Base-by-base conservation (phyloP, 1,140 invertebrate genomes). In the Drosophila ogumai region DNA sequence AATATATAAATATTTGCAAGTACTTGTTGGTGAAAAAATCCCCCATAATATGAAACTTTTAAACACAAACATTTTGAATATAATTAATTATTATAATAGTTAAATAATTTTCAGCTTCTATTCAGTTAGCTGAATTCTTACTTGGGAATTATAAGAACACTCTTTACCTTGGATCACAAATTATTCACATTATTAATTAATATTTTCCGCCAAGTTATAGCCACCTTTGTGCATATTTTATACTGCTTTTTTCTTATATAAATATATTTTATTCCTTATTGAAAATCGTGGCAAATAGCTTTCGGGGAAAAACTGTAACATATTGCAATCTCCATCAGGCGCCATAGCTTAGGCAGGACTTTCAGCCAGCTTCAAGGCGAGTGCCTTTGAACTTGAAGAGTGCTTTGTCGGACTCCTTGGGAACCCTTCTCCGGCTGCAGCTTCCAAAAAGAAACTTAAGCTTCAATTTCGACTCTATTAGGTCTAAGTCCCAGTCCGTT, bases 391-490 rank as follows among this genome's bases (percentile, higher is more conserved):
- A 60, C 57, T 67, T 36, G 31, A 69, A 52, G 61, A 32, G 63
- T 36, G 63, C 49, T 67, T 67, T 55, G 66, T 46, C 10, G 47
- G 47, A 54, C 61, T 66, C 44, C 34, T 34, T 22, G 25, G 59
- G 65, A 43, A 50, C 44, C 44, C 61, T 43, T 49, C 52, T 40
- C 19, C 28, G 13, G 31, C 60, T 34, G 19, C 41, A 67, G 31
- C 32, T 55, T 8, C 31, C n/a, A 22, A 72, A 73, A 71, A 19
- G 19, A 40, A 68, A 59, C 47, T 60, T 76, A 77, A 77, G 73
- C 74, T 77, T 71, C 75, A 77, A 69, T 78, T 78, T 78, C 75
- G 63, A 76, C 63, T 76, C 74, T 76, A 76, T 76, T 76, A 76
- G 74, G 49, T 38, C 28, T 40, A 25, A 41, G 13, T 36, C 19